A percentile compares a stretch with the other conserved stretches of the same genome.
Evolutionary conservation across 2,113 vertebrate species (phyloP).

Genomic region (Microcebus ravelobensis): DNA sequence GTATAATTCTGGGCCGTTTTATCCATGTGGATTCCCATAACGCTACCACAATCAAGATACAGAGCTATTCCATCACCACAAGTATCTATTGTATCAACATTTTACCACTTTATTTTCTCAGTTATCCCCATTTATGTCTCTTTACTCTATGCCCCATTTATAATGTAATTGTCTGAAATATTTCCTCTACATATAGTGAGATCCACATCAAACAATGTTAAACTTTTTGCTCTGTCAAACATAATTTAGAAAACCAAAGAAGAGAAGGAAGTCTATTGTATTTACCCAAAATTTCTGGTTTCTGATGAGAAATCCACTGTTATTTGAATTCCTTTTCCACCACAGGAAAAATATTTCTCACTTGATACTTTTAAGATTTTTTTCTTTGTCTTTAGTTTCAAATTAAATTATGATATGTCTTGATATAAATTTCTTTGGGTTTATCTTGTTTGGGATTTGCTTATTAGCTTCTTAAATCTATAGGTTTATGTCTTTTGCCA

Average conservation of each 20-base stretch:
- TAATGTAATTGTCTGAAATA: neutral
- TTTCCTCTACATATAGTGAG: neutral
- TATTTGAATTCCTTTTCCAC: neutral
- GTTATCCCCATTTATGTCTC: neutral
- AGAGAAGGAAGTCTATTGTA: neutral
- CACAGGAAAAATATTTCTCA: neutral
- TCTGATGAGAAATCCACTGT: neutral
- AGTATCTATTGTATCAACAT: neutral
- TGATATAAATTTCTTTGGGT: neutral
- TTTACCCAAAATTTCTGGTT: neutral
- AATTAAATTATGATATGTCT: neutral
- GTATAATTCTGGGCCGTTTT: neutral
- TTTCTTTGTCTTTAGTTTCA: constrained; percentile 16
- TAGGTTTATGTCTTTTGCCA: constrained; percentile 11
- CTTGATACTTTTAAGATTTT: neutral
- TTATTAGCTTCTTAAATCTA: neutral
- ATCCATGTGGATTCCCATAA: neutral
- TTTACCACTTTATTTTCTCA: too few species aligned
- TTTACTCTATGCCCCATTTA: neutral
- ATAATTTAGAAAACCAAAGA: neutral
- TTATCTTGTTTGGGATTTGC: neutral
- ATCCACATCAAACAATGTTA: neutral
- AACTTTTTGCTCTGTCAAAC: neutral
- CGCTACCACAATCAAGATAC: neutral
- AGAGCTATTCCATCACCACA: neutral